These are phyloP conservation scores for Catalaphyllia jardinei DNA, from an alignment of 64 coral and sea anemone genomes.

Conservation along the genomic window DNA sequence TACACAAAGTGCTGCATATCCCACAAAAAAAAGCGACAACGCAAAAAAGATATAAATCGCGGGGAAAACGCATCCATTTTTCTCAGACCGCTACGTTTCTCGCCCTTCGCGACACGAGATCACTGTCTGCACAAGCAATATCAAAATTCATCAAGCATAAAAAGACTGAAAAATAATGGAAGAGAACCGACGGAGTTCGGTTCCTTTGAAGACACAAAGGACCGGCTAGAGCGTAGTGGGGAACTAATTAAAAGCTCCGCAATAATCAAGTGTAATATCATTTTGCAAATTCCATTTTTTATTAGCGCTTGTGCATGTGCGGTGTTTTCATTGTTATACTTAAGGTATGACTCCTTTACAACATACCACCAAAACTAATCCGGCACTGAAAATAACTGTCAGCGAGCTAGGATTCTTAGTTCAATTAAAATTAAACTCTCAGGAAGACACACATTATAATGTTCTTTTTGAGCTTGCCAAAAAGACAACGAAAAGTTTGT, in stretches of 20 bases:
- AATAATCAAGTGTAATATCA: not conserved
- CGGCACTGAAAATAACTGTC: too few relatives aligned
- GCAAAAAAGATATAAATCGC: not conserved
- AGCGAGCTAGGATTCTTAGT: too few relatives aligned
- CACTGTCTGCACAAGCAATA: not conserved
- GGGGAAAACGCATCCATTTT: not conserved
- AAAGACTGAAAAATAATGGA: not conserved
- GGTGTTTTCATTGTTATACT: not conserved
- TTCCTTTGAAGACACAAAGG: not conserved
- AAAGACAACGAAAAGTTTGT: not conserved
- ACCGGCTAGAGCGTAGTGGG: not conserved
- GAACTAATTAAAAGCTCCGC: not conserved
- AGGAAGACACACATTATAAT: too few relatives aligned
- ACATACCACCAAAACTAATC: not conserved
- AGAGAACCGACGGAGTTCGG: not conserved
- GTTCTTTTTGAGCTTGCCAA: too few relatives aligned
- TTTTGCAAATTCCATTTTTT: not conserved
- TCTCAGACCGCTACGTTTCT: not conserved
- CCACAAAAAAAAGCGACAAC: not conserved
- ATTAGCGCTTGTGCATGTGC: not conserved
- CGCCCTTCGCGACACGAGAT: not conserved
- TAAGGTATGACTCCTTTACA: not conserved
- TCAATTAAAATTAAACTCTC: too few relatives aligned
- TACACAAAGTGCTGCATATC: not conserved
- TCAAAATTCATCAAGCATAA: not conserved